Base-by-base conservation (phyloP, 1,140 invertebrate genomes). In the Caerostris extrusa region DNA sequence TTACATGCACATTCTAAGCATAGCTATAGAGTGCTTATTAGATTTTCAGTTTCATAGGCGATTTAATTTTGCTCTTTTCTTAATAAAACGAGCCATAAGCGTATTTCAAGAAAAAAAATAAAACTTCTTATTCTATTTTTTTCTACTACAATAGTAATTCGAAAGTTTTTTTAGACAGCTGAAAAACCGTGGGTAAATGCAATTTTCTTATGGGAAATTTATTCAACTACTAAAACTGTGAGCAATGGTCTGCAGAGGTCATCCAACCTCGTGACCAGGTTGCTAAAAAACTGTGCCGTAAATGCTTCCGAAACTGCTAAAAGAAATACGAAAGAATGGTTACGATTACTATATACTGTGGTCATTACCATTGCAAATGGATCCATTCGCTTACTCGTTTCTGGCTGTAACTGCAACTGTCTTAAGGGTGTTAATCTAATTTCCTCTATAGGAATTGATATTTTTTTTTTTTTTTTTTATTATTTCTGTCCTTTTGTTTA, bases 341-440 rank as follows among this genome's bases (percentile, higher is more conserved):
- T 83, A 56, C 82, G 82, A 83, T 83, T 83, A 83, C 82, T 83
- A 58, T 83, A 83, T 83, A 83, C 82, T 58, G 53, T 57, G 56
- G 82, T 58, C 82, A 83, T 83, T 83, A 83, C 82, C 82, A 83
- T 83, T 83, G 82, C 82, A 83, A 83, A 83, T 83, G 82, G 82
- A 57, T 57, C 82, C 82, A 83, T 83, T 83, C 82, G 82, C 82
- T 83, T 56, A 57, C 17, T 56, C 82, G 56, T 83, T 57, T 83
- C 56, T 57, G 82, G 34, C 82, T 83, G 82, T 83, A 83, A 83
- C 82, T 83, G 82, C 56, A 83, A 83, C 82, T 83, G 82, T 83
- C 53, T 55, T 53, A 58, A 83, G 56, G 82, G 82, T 83, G 82
- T 83, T 83, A 83, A 83, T 83, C 82, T 83, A 83, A 83, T 83